Conservation (phyloP, 2,797 vertebrate species). For the Lacerta agilis region DNA sequence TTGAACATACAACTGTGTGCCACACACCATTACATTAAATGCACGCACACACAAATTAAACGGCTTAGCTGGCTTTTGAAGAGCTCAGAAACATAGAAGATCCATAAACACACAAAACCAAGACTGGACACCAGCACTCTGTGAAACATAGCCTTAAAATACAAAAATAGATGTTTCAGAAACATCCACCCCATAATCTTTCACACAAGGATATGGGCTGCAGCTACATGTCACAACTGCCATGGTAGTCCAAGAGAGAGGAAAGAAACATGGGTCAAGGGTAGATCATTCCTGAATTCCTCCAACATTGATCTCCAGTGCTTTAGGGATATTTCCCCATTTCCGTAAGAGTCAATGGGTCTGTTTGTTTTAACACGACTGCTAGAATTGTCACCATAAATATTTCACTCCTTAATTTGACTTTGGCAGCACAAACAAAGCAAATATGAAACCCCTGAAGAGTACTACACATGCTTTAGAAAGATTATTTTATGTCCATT, state of each 20-base stretch:
- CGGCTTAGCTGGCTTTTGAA: neutral
- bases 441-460: constrained; percentile 48
- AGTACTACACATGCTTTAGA: constrained; percentile 25
- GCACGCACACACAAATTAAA: neutral
- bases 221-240: neutral
- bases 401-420: constrained; percentile 42
- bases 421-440: constrained; percentile 55
- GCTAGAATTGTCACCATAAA: constrained; percentile 40
- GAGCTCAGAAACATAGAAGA: neutral
- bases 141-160: neutral
- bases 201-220: neutral
- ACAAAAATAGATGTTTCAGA: neutral
- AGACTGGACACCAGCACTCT: neutral
- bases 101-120: neutral
- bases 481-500: constrained; percentile 59
- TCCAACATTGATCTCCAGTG: neutral
- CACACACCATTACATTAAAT: neutral
- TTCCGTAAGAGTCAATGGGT: neutral
- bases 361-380: constrained; percentile 22
- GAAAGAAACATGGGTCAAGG: neutral
- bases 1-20: neutral
- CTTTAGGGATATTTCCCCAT: neutral
- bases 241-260: neutral
- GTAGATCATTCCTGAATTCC: neutral
- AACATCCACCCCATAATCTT: neutral